phyloP scores from a whole-genome alignment of 2,113 vertebrate species.

The Tretioscincus oriximinensis region DNA sequence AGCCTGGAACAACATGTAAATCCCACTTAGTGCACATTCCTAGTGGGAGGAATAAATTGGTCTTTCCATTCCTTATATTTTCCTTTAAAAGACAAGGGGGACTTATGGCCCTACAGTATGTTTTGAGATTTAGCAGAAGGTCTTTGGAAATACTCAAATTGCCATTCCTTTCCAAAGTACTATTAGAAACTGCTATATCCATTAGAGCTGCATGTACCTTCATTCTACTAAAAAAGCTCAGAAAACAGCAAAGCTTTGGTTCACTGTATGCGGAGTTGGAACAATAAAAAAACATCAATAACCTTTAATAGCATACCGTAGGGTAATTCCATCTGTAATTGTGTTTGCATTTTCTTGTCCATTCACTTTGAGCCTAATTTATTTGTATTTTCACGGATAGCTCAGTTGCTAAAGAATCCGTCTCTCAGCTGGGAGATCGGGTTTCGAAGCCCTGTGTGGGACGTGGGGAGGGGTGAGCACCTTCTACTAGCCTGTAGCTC shows the following conservation, averaged over 20 bases:
- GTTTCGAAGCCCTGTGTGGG: too few species aligned
- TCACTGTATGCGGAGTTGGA: not conserved
- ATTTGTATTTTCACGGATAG: not conserved
- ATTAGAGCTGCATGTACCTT: not conserved
- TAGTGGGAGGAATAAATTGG: not conserved
- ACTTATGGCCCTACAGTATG: not conserved
- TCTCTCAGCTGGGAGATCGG: too few species aligned
- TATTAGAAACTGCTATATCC: not conserved
- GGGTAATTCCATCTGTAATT: not conserved
- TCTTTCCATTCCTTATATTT: not conserved
- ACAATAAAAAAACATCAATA: not conserved
- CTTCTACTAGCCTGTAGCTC: too few species aligned
- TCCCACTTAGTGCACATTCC: too few species aligned
- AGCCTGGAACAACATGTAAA: too few species aligned
- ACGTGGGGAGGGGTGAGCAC: too few species aligned
- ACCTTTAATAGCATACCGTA: not conserved
- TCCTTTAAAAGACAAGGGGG: not conserved
- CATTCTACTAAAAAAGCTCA: not conserved
- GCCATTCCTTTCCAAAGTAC: not conserved
- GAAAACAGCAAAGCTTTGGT: not conserved
- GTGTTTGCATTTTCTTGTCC: not conserved
- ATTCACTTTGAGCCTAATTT: not conserved
- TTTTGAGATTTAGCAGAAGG: not conserved
- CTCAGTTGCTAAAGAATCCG: too few species aligned
- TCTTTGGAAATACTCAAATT: not conserved